A percentile compares a stretch with the other conserved stretches of the same genome.
Evolutionary conservation across 2,113 vertebrate species (phyloP).

Genomic region (Halcyon senegalensis): DNA sequence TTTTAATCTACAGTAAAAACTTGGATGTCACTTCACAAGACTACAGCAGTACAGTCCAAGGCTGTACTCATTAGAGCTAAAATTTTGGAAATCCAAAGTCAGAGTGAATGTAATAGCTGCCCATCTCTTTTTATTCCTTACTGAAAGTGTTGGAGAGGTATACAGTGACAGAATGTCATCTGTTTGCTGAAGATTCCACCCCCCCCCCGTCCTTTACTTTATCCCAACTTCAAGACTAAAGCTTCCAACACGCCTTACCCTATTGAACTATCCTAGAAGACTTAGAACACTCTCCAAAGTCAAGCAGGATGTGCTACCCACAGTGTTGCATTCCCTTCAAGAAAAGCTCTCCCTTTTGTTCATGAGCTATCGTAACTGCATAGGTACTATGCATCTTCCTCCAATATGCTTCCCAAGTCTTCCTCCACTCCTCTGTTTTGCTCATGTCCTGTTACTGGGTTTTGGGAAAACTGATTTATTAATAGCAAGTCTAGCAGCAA

Average conservation of each 20-base stretch:
- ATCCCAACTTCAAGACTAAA: not conserved
- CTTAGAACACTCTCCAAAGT: not conserved
- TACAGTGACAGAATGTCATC: not conserved
- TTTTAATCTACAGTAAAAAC: not conserved
- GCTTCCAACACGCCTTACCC: not conserved
- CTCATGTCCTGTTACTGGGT: rapidly evolving
- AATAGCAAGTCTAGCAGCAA: not conserved
- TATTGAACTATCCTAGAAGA: not conserved
- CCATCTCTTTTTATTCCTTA: not conserved
- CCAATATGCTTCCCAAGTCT: not conserved
- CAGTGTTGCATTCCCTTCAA: not conserved
- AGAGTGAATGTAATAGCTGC: not conserved
- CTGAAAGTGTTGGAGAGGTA: not conserved
- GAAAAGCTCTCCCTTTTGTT: not conserved
- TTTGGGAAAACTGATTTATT: not conserved
- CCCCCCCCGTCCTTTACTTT: not conserved
- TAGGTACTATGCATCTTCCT: not conserved
- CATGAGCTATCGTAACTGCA: not conserved
- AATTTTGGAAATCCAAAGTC: not conserved
- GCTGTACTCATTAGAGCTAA: not conserved
- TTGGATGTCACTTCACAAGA: not conserved
- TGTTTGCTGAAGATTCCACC: not conserved
- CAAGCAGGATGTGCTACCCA: not conserved
- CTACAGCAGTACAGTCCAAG: not conserved
- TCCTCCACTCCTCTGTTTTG: not conserved